Evolutionary conservation across 1,140 invertebrate species (phyloP).

Genomic region (Latrodectus geometricus): DNA sequence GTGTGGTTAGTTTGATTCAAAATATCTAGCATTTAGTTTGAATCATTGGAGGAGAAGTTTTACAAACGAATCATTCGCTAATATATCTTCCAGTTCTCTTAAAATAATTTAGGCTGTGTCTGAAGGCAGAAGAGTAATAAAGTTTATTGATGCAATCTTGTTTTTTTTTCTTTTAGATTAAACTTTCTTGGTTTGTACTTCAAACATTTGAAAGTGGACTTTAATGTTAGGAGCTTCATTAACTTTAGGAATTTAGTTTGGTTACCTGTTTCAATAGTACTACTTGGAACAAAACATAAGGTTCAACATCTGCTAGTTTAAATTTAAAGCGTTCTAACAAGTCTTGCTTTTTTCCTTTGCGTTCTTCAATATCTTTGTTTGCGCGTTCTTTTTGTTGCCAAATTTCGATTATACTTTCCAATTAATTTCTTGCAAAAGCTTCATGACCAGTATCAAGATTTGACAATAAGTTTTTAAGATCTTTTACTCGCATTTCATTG

Average conservation of each 20-base stretch:
- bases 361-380: too few relatives aligned
- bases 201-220: neutral
- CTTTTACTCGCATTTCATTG: too few relatives aligned
- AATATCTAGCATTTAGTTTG: neutral
- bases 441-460: too few relatives aligned
- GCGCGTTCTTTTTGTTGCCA: too few relatives aligned
- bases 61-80: neutral
- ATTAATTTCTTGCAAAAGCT: too few relatives aligned
- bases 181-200: neutral
- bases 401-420: too few relatives aligned
- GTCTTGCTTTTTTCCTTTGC: too few relatives aligned
- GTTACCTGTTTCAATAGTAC: neutral
- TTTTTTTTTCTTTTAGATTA: neutral
- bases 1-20: neutral
- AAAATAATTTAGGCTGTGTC: too few relatives aligned
- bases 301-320: too few relatives aligned
- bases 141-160: neutral
- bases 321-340: too few relatives aligned
- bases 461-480: too few relatives aligned
- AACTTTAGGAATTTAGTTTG: neutral
- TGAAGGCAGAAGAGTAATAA: neutral
- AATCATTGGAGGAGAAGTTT: neutral
- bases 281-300: neutral
- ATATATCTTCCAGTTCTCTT: too few relatives aligned
- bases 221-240: neutral